Conservation (phyloP, 2,113 vertebrate species). For the Arothron firmamentum region DNA sequence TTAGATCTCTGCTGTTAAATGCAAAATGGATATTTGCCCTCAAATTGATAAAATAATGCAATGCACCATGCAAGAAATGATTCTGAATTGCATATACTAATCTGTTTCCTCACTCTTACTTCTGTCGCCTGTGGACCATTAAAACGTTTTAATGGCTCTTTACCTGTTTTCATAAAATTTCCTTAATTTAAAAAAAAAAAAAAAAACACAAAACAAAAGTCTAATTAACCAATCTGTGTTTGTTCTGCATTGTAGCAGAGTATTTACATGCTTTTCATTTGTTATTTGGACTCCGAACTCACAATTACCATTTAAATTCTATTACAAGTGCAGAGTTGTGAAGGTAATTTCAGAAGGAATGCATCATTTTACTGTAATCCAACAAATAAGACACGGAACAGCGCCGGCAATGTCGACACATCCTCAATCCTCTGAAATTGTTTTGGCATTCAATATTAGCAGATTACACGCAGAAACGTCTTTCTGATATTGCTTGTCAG, state of each 20-base stretch:
- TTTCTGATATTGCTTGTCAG: neutral
- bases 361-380: no score
- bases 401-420: no score
- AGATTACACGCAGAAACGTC: neutral
- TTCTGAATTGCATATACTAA: neutral
- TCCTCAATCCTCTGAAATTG: neutral
- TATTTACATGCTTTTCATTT: no score
- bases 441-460: neutral
- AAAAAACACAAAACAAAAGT: no score
- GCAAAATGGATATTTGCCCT: no score
- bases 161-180: neutral
- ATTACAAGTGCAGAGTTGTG: no score
- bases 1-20: constrained; percentile 18
- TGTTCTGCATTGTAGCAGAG: neutral
- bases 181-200: neutral
- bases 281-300: no score
- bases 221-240: neutral
- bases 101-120: constrained; percentile 30
- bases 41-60: neutral
- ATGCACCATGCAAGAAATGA: neutral
- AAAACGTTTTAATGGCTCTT: neutral
- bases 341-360: no score
- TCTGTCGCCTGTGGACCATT: no score
- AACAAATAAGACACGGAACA: no score
- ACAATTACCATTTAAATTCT: no score